Percentiles rank a stretch among this genome's conserved stretches.
phyloP scores from a whole-genome alignment of 2,888 invertebrate genomes.

The Capitulum mitella region DNA sequence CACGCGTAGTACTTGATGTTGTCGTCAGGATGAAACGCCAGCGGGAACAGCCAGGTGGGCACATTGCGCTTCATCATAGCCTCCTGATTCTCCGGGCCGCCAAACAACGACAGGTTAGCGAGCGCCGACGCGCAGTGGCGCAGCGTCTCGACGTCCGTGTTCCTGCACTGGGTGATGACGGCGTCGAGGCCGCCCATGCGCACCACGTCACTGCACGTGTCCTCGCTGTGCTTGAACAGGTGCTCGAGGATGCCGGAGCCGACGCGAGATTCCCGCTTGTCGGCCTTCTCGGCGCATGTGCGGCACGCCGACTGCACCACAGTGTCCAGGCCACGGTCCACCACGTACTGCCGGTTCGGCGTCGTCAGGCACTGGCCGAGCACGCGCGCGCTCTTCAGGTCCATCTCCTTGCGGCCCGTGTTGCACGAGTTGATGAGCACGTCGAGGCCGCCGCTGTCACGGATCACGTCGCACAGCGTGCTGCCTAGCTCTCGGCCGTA shows the following conservation, averaged over 20 bases:
- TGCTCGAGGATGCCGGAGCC: slow-evolving; percentile 88
- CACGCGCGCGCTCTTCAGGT: slow-evolving; percentile 77
- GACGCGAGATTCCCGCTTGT: slow-evolving; percentile 60
- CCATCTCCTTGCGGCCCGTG: slow-evolving; percentile 64
- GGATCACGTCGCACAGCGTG: slow-evolving; percentile 80
- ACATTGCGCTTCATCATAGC: slow-evolving; percentile 92
- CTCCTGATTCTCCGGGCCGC: slow-evolving; percentile 93
- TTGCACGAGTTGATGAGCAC: slow-evolving; percentile 65
- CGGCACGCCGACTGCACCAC: slow-evolving; percentile 81
- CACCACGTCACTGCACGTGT: slow-evolving; percentile 88
- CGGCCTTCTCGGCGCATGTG: slow-evolving; percentile 54
- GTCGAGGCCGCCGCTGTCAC: slow-evolving; percentile 80
- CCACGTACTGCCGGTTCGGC: slow-evolving; percentile 86
- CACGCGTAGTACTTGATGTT: slow-evolving; percentile 98
- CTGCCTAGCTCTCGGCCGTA: slow-evolving; percentile 89
- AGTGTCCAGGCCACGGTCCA: slow-evolving; percentile 82
- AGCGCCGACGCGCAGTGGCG: slow-evolving; percentile 94
- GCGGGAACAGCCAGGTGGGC: slow-evolving; percentile 93
- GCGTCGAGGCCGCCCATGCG: slow-evolving; percentile 86
- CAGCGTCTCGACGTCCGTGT: slow-evolving; percentile 83
- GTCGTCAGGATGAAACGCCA: slow-evolving; percentile 94
- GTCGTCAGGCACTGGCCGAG: slow-evolving; percentile 91
- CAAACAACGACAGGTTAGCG: slow-evolving; percentile 91
- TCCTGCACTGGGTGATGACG: slow-evolving; percentile 88
- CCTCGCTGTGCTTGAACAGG: slow-evolving; percentile 92